These are phyloP conservation scores for Bombycilla garrulus DNA, from an alignment of 2,113 vertebrate genomes.

Conservation along the genomic window DNA sequence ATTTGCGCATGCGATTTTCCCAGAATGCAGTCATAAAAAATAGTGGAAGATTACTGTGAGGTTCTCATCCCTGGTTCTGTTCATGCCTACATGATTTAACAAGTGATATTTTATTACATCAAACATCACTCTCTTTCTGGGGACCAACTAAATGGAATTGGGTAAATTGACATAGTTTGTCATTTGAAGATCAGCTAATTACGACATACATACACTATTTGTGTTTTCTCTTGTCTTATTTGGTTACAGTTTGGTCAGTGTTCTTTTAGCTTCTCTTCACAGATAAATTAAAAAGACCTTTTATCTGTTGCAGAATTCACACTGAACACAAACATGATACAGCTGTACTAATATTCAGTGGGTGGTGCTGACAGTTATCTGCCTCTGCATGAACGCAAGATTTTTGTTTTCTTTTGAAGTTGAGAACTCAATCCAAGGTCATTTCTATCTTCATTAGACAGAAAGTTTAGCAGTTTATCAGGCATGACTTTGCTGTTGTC, in stretches of 20 bases:
- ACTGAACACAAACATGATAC: neutral
- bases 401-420: neutral
- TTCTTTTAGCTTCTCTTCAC: neutral
- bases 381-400: neutral
- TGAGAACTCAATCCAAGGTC: neutral
- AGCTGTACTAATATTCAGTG: constrained; percentile 15
- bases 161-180: neutral
- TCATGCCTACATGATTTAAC: neutral
- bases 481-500: neutral
- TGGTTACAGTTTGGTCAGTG: neutral
- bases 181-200: neutral
- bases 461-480: neutral
- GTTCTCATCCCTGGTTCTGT: neutral
- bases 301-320: neutral
- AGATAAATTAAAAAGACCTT: neutral
- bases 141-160: neutral
- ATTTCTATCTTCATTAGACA: neutral
- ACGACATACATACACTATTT: neutral
- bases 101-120: neutral
- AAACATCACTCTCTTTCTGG: neutral
- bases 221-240: neutral
- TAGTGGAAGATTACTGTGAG: neutral
- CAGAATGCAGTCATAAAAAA: neutral
- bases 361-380: neutral
- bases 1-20: neutral